These are phyloP conservation scores for Beaufortia kweichowensis DNA, from an alignment of 2,113 vertebrate species.

Conservation along the genomic window DNA sequence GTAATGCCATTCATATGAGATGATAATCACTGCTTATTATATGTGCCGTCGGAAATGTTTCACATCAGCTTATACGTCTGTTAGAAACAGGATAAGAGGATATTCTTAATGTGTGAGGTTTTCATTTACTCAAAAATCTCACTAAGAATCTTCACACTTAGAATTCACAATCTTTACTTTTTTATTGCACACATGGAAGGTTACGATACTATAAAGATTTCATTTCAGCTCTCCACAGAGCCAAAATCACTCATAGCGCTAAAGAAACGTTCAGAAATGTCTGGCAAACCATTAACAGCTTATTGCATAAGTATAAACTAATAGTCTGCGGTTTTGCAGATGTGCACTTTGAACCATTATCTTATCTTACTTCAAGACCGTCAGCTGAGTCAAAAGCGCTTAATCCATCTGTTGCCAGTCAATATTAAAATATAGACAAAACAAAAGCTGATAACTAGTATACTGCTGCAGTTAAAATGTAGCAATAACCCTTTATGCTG, in stretches of 20 bases:
- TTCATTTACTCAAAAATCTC: neutral
- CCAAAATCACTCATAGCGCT: too few relatives aligned
- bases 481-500: too few relatives aligned
- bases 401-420: conserved; percentile 8
- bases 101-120: conserved; percentile 25
- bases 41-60: neutral
- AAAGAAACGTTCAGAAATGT: conserved; percentile 55
- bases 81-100: conserved; percentile 24
- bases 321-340: conserved; percentile 56
- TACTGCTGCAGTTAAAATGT: neutral
- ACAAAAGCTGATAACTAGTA: neutral
- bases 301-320: conserved; percentile 60
- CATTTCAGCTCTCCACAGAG: too few relatives aligned
- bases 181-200: too few relatives aligned
- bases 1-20: conserved; percentile 21
- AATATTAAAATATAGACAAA: neutral
- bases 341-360: conserved; percentile 67
- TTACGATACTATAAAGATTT: too few relatives aligned
- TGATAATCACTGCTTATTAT: conserved; percentile 23
- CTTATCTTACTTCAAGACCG: conserved; percentile 56
- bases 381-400: conserved; percentile 23
- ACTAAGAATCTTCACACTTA: too few relatives aligned
- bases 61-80: neutral
- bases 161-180: too few relatives aligned
- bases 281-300: conserved; percentile 65